Percentiles rank a stretch among this genome's conserved stretches.
Evolutionary conservation across 2,797 vertebrate genomes (phyloP).

Genomic region (Centroberyx gerrardi): DNA sequence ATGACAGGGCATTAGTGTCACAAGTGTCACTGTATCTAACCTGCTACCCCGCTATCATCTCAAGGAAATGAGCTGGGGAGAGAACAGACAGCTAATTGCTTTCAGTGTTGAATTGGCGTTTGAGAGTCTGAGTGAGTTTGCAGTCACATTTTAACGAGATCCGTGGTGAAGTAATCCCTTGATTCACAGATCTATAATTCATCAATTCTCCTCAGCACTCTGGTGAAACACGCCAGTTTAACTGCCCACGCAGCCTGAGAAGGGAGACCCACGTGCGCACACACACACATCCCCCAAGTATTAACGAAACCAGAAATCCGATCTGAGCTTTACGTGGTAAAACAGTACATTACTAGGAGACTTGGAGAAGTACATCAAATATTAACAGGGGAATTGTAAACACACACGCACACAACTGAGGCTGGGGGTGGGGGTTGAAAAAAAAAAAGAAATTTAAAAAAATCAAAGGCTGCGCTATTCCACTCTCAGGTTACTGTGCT

Average conservation of each 20-base stretch:
- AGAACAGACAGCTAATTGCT: slow-evolving; percentile 18
- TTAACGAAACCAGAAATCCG: slow-evolving; percentile 36
- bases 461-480: slow-evolving; percentile 30
- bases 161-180: slow-evolving; percentile 15
- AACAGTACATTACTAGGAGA: slow-evolving; percentile 44
- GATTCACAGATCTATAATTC: slow-evolving; percentile 44
- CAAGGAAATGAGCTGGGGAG: slow-evolving; percentile 11
- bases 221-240: slow-evolving; percentile 27
- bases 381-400: slow-evolving; percentile 74
- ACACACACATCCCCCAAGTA: background rate
- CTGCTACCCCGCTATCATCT: background rate
- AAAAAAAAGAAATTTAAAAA: slow-evolving; percentile 41
- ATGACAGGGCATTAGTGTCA: background rate
- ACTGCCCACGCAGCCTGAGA: slow-evolving; percentile 10
- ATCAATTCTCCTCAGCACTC: slow-evolving; percentile 21
- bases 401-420: slow-evolving; percentile 53
- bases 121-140: background rate
- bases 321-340: slow-evolving; percentile 14
- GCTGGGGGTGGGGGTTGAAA: slow-evolving; percentile 5
- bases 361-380: slow-evolving; percentile 67
- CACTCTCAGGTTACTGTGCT: slow-evolving; percentile 35
- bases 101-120: background rate
- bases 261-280: background rate
- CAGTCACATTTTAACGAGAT: slow-evolving; percentile 33
- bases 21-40: background rate